Conservation (phyloP, 2,113 vertebrate genomes). For the Leuciscus idus region DNA sequence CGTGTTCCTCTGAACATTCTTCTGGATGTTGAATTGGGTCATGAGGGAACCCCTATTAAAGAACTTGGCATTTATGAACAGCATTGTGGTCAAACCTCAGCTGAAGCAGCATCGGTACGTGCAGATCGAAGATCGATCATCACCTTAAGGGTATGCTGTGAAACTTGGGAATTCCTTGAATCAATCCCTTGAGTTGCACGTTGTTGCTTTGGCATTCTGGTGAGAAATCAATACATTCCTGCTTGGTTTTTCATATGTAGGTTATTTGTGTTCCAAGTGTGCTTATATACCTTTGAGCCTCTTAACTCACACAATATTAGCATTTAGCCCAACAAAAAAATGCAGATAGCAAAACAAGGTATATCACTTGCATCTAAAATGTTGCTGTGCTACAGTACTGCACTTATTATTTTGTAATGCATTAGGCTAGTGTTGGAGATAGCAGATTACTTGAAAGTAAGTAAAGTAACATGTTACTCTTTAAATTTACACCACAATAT, state of each 20-base stretch:
- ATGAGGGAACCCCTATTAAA: conserved; percentile 26
- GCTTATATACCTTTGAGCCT: neutral
- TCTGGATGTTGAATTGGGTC: conserved; percentile 21
- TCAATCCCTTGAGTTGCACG: neutral
- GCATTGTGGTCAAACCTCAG: conserved; percentile 17
- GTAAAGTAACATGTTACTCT: neutral
- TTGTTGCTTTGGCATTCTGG: conserved; percentile 16
- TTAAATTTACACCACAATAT: neutral
- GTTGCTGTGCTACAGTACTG: neutral
- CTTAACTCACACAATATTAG: neutral
- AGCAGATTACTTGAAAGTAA: neutral
- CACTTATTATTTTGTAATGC: too few relatives aligned
- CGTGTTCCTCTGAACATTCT: conserved; percentile 20
- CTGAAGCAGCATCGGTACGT: neutral
- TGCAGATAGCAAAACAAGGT: neutral
- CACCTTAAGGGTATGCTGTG: conserved; percentile 1
- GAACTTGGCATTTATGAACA: conserved; percentile 6
- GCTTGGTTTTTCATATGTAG: conserved; percentile 22
- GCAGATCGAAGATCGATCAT: neutral
- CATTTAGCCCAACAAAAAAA: conserved; percentile 6
- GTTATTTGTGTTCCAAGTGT: conserved; percentile 22
- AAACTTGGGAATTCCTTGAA: neutral
- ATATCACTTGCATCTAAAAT: neutral
- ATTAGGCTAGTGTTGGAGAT: neutral
- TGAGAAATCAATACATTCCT: conserved; percentile 1